These are phyloP conservation scores for Alligator mississippiensis DNA, from an alignment of 2,113 vertebrate genomes.

Conservation along the genomic window DNA sequence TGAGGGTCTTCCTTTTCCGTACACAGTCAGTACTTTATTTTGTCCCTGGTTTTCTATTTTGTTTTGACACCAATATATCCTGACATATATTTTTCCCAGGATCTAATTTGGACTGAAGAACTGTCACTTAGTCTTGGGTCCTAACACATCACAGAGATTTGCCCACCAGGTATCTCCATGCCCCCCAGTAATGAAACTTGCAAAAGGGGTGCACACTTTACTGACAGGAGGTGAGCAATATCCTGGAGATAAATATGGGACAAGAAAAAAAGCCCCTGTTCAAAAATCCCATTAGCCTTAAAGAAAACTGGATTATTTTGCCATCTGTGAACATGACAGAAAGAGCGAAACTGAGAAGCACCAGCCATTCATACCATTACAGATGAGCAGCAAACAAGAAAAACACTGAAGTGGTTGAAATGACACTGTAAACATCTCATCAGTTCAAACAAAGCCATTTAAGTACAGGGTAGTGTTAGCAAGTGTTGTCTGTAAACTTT, in stretches of 20 bases:
- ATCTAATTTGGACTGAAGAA: background rate
- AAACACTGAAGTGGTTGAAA: background rate
- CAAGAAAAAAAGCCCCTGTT: background rate
- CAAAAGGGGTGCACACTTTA: accelerated
- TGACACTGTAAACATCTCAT: too few species aligned
- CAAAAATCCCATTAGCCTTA: background rate
- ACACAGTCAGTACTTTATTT: background rate
- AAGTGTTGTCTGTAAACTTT: too few species aligned
- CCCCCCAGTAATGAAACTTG: background rate
- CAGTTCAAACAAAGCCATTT: too few species aligned
- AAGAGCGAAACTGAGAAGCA: background rate
- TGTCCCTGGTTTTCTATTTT: background rate
- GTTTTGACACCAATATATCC: background rate
- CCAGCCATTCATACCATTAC: background rate
- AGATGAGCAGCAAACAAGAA: background rate
- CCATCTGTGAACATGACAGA: background rate
- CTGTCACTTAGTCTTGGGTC: background rate
- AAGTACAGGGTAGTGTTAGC: too few species aligned
- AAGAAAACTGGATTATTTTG: background rate
- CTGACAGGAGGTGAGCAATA: background rate
- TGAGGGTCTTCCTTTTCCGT: too few species aligned
- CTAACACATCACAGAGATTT: background rate
- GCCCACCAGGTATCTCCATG: background rate
- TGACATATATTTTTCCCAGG: background rate
- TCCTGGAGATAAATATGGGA: accelerated